Conservation (phyloP, 2,797 vertebrate species). For the Tamandua tetradactyla region DNA sequence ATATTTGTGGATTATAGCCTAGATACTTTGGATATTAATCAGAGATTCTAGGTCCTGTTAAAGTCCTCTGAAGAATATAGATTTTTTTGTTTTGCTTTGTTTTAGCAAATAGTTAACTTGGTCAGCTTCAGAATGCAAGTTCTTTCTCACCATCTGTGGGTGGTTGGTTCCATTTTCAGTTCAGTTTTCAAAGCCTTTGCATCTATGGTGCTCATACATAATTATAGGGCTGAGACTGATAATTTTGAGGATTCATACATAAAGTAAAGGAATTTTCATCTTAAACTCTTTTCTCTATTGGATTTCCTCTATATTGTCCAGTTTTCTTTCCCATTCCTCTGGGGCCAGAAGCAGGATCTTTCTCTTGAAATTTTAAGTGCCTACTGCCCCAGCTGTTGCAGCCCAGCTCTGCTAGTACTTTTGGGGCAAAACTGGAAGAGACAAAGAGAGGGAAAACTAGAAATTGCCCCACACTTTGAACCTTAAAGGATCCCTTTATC, state of each 20-base stretch:
- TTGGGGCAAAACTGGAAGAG: neutral
- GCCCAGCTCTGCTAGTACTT: neutral
- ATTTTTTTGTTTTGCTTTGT: neutral
- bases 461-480: too few species aligned
- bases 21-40: neutral
- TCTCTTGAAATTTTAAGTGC: neutral
- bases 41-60: neutral
- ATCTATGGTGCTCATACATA: neutral
- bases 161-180: neutral
- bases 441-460: neutral
- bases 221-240: neutral
- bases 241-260: neutral
- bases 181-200: neutral
- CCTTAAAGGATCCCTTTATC: neutral
- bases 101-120: neutral
- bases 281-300: neutral
- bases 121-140: neutral
- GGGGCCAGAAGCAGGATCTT: neutral
- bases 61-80: neutral
- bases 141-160: neutral
- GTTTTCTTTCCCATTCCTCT: neutral
- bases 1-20: neutral
- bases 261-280: neutral
- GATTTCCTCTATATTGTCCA: neutral
- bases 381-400: neutral